These are phyloP conservation scores for Leucoma salicis DNA, from an alignment of 2,888 invertebrate species.

Conservation along the genomic window DNA sequence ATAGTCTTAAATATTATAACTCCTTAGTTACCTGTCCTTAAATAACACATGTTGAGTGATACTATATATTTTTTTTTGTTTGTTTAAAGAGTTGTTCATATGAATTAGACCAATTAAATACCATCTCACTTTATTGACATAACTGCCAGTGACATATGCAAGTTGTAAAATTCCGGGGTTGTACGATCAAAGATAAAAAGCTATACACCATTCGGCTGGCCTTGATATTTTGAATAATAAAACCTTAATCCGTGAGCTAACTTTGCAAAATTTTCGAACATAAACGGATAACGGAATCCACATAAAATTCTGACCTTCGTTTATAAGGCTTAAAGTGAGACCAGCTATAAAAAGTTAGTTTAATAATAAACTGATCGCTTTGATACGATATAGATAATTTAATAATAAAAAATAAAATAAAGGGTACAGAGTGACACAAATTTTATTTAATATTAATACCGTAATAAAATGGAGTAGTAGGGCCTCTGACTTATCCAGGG, in stretches of 20 bases:
- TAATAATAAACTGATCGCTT: conserved; percentile 21
- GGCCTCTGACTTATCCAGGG: no score
- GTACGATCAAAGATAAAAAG: conserved; percentile 21
- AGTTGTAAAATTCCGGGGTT: conserved; percentile 7
- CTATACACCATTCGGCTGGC: conserved; percentile 16
- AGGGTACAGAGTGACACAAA: background rate
- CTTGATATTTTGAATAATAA: conserved; percentile 21
- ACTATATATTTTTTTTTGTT: no score
- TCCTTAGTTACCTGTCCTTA: no score
- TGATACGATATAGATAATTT: conserved; percentile 1
- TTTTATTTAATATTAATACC: background rate
- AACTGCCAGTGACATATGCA: background rate
- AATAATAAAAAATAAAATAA: background rate
- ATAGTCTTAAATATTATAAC: no score
- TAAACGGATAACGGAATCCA: conserved; percentile 7
- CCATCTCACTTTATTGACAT: background rate
- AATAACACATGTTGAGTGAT: no score
- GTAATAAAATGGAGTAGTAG: no score
- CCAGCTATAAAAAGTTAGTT: conserved; percentile 20
- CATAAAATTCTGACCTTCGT: conserved; percentile 3
- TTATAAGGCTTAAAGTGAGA: conserved; percentile 10
- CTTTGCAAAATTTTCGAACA: conserved; percentile 16
- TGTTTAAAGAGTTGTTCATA: no score
- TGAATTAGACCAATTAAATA: no score
- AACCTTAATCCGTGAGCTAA: conserved; percentile 30